Percentiles rank a stretch among this genome's conserved stretches.
Conservation (phyloP, 2,113 vertebrate species). For the Oncorhynchus gorbuscha region DNA sequence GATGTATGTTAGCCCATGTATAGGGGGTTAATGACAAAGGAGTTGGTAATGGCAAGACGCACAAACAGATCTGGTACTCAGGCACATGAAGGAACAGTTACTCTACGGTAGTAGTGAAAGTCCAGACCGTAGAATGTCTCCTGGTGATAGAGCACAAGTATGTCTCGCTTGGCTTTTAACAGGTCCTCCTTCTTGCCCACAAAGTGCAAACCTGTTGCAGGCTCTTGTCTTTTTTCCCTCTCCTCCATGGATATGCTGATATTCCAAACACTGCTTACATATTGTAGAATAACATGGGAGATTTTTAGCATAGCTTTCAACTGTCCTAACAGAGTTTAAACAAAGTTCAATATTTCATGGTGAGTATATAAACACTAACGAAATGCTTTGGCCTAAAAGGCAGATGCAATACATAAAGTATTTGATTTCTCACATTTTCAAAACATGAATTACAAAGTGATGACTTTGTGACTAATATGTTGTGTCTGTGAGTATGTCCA, state of each 20-base stretch:
- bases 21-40: too few relatives aligned
- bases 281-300: too few relatives aligned
- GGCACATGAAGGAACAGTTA: constrained; percentile 20
- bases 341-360: not conserved
- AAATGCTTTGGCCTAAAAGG: not conserved
- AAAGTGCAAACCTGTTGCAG: constrained; percentile 57
- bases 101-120: constrained; percentile 91
- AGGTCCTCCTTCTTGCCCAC: constrained; percentile 84
- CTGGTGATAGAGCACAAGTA: constrained; percentile 82
- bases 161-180: constrained; percentile 75
- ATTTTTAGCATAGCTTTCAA: not conserved
- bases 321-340: not conserved
- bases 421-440: not conserved
- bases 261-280: not conserved
- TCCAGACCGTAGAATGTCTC: constrained; percentile 86
- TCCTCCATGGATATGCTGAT: constrained; percentile 40
- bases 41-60: too few relatives aligned
- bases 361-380: not conserved
- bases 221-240: constrained; percentile 23
- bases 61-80: too few relatives aligned
- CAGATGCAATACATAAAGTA: not conserved
- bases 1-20: too few relatives aligned
- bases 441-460: too few relatives aligned
- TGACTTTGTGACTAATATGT: too few relatives aligned
- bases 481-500: constrained; percentile 8